phyloP scores from a whole-genome alignment of 2,113 vertebrate species.

The Aepyceros melampus region DNA sequence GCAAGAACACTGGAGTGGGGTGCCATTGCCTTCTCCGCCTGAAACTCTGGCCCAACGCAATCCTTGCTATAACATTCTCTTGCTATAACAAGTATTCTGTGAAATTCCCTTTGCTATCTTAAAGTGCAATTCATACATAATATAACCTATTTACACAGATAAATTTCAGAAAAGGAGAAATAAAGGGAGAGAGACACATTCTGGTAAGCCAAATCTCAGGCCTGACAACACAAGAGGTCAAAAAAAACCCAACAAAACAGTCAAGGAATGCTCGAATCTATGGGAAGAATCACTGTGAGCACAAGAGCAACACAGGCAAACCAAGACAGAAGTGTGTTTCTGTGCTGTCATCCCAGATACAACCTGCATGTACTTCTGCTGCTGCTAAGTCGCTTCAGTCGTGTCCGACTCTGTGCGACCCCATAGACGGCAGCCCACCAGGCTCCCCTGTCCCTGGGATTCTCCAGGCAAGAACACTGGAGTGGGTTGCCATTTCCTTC shows the following conservation, averaged over 20 bases:
- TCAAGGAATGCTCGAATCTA: background rate
- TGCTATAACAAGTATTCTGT: background rate
- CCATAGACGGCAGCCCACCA: no score
- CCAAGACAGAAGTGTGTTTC: background rate
- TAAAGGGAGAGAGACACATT: background rate
- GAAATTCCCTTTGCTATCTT: background rate
- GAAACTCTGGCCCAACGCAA: background rate
- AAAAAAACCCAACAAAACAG: no score
- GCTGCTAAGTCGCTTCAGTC: no score
- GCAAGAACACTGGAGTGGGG: no score
- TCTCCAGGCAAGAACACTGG: no score
- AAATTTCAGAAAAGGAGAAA: background rate
- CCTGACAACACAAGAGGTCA: background rate
- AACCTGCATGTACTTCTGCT: background rate
- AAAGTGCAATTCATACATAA: background rate
- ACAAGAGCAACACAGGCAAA: no score
- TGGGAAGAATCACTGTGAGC: accelerated
- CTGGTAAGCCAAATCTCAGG: background rate
- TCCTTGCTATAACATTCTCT: background rate
- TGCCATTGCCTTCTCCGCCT: background rate
- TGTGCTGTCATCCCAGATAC: no score
- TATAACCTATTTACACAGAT: background rate
- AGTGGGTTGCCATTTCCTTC: no score
- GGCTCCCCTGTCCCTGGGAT: no score
- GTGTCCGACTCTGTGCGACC: no score